Evolutionary conservation across 2,113 vertebrate genomes (phyloP).

Genomic region (Donacobius atricapilla): DNA sequence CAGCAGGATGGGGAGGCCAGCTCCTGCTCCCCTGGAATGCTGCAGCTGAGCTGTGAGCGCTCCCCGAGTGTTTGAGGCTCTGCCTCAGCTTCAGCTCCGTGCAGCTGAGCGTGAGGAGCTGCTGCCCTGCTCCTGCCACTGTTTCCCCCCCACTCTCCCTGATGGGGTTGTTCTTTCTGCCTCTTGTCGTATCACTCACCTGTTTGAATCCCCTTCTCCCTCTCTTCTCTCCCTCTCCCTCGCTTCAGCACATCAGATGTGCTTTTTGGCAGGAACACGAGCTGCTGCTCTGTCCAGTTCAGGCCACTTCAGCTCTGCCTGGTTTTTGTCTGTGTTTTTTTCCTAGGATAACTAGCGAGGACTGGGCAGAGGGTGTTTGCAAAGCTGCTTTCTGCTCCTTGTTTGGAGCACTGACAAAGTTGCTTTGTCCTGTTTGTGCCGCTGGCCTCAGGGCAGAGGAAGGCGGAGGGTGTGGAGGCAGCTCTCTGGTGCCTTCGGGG

Average conservation of each 20-base stretch:
- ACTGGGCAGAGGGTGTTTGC: not conserved
- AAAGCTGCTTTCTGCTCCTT: not conserved
- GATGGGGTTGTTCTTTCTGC: not conserved
- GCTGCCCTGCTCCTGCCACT: not conserved
- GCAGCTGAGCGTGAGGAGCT: not conserved
- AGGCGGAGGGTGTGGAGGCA: not conserved
- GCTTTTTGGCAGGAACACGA: not conserved
- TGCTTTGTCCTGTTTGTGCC: not conserved
- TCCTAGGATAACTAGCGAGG: not conserved
- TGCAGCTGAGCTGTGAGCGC: not conserved
- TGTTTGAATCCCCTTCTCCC: not conserved
- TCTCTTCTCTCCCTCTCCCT: not conserved
- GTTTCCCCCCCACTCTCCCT: not conserved
- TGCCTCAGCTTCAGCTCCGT: not conserved
- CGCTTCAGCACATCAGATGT: not conserved
- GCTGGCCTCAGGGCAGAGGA: not conserved
- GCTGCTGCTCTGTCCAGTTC: not conserved
- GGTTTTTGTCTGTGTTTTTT: not conserved
- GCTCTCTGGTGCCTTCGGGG: not conserved
- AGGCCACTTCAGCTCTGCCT: not conserved
- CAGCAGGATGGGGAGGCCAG: not conserved
- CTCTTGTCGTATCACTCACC: not conserved
- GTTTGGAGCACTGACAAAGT: not conserved
- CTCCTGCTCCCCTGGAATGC: accelerated
- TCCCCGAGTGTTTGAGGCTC: not conserved